Percentiles rank a stretch among this genome's conserved stretches.
Conservation (phyloP, 2,888 invertebrate species). For the Trisateles emortualis region DNA sequence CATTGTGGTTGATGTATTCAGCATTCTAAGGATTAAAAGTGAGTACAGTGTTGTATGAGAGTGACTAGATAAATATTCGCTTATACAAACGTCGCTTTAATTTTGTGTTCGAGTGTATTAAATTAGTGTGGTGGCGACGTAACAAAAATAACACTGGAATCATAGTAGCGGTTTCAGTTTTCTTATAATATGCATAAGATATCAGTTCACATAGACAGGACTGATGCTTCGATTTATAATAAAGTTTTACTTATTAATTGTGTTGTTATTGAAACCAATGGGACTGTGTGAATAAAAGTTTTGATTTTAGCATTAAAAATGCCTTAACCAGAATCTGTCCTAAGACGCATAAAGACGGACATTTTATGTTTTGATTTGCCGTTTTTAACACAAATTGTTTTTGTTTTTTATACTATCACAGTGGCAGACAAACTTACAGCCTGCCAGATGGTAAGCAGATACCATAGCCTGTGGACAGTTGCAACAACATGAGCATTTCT, state of each 20-base stretch:
- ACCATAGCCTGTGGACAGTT: too few relatives aligned
- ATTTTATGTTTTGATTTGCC: conserved; percentile 1
- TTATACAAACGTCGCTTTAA: conserved; percentile 19
- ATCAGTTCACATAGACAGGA: conserved; percentile 19
- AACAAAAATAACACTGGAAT: conserved; percentile 49
- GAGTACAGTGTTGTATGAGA: conserved; percentile 48
- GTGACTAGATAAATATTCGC: conserved; percentile 10
- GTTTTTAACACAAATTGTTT: too few relatives aligned
- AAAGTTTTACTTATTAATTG: conserved; percentile 9
- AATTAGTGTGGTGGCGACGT: conserved; percentile 34
- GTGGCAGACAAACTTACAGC: too few relatives aligned
- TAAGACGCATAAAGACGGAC: too few relatives aligned
- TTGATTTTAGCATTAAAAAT: too few relatives aligned
- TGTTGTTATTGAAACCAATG: conserved; percentile 5
- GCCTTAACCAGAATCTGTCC: too few relatives aligned
- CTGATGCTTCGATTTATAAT: conserved; percentile 7
- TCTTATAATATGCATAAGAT: conserved; percentile 23
- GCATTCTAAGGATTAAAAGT: conserved; percentile 77
- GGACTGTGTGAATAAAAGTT: not conserved
- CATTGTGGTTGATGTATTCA: conserved; percentile 89
- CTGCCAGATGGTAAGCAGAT: too few relatives aligned
- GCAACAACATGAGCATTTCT: too few relatives aligned
- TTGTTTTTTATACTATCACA: too few relatives aligned
- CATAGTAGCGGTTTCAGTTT: conserved; percentile 17
- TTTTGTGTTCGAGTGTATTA: conserved; percentile 38